Evolutionary conservation across 2,113 vertebrate genomes (phyloP), one percentile per base, ranked within the genome.

Genomic region (Cettia cetti): DNA sequence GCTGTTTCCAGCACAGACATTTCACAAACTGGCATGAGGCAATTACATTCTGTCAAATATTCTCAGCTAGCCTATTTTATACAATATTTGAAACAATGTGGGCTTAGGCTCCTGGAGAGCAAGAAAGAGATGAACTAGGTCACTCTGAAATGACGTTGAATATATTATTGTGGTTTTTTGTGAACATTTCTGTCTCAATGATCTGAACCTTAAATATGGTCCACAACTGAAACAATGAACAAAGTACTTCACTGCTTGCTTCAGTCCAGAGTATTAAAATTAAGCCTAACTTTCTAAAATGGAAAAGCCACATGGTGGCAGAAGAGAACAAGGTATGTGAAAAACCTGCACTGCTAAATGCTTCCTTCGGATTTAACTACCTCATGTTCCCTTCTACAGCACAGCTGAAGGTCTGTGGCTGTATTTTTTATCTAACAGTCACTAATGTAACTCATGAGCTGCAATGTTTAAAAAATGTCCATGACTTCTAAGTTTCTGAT

Each of bases 261-360:
- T 42, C 42, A 45, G 26, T 16, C 9, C 11, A 20, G 11, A 33
- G 19, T 11, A 47, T 10, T 28, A 17, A 35, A 81, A 54, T 21
- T 8, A 47, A 31, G 16, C 28, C 18, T 7, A 86, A 49, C 26
- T 31, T 57, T 31, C 72, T 50, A 16, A 85, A 91, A 56, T 9
- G 11, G 37, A 61, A 88, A 60, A 88, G 75, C 93, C 95, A 94
- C 95, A 64, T 4, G 95, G 92, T 91, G 96, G 95, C 95, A 97
- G 96, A 21, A 96, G 85, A 95, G 93, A 85, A 56, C 82, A 88
- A 85, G 28, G 11, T 28, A 56, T 14, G 40, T 27, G 22, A 39
- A 52, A 52, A 33, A 11, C 20, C 4, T 37, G 15, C 1, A 13
- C 7, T 17, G 45, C 19, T 59, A 66, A 87, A 50, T 15, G 28